These are phyloP conservation scores for Belgica antarctica DNA, from an alignment of 2,888 invertebrate genomes.

Conservation along the genomic window DNA sequence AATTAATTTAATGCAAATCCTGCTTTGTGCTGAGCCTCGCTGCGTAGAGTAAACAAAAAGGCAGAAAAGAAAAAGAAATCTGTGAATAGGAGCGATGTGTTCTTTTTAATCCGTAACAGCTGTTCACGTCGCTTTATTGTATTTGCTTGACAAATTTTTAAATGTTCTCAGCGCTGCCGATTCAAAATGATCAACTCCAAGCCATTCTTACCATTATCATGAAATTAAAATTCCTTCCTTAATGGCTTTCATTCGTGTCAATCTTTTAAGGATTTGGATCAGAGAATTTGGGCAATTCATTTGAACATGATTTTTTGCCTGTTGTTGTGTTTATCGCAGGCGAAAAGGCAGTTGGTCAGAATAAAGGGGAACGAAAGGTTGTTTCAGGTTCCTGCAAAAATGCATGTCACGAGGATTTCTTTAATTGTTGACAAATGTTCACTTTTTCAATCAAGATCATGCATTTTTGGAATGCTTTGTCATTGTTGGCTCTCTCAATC, in stretches of 20 bases:
- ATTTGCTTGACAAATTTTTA: constrained; percentile 28
- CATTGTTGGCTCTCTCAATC: background rate
- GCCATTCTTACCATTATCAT: background rate
- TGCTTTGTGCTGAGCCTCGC: too few species aligned
- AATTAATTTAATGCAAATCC: constrained; percentile 43
- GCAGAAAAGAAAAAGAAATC: too few species aligned
- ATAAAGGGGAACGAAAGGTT: constrained; percentile 9
- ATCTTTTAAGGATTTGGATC: constrained; percentile 40
- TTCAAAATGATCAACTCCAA: constrained; percentile 28
- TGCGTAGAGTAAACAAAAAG: background rate
- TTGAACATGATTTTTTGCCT: background rate
- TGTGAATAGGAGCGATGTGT: constrained; percentile 11
- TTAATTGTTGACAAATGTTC: constrained; percentile 28
- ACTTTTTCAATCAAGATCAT: background rate
- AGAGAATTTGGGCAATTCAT: constrained; percentile 9
- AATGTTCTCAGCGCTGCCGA: background rate
- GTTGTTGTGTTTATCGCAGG: too few species aligned
- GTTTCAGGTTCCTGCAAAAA: constrained; percentile 36
- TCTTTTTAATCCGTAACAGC: constrained; percentile 40
- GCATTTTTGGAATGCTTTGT: background rate
- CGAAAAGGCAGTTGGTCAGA: background rate
- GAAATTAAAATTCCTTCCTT: constrained; percentile 32
- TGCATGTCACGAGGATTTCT: constrained; percentile 38
- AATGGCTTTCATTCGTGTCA: constrained; percentile 40
- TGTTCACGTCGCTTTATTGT: constrained; percentile 23